These are phyloP conservation scores for Elgaria multicarinata DNA, from an alignment of 2,113 vertebrate genomes.

Conservation along the genomic window DNA sequence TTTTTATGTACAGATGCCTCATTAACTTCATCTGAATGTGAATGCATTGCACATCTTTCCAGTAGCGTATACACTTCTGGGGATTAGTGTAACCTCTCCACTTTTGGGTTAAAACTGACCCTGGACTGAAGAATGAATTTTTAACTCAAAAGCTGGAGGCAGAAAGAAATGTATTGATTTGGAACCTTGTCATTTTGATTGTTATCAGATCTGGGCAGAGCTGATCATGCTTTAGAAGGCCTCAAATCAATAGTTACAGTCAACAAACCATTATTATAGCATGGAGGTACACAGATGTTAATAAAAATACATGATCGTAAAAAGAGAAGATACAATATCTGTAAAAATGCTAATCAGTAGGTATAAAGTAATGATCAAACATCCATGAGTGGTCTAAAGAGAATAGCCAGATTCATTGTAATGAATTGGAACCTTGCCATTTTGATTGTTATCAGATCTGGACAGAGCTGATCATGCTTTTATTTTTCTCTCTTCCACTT, in stretches of 20 bases:
- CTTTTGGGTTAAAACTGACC: neutral
- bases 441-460: neutral
- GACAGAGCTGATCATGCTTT: neutral
- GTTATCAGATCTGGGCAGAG: neutral
- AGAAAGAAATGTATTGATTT: neutral
- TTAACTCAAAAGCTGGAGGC: neutral
- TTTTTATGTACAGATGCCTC: neutral
- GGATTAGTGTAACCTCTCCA: neutral
- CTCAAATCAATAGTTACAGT: no score
- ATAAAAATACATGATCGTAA: no score
- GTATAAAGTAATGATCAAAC: no score
- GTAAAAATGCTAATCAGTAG: no score
- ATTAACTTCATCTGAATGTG: neutral
- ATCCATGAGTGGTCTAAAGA: no score
- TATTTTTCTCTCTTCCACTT: neutral
- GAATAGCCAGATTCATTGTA: no score
- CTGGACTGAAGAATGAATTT: neutral
- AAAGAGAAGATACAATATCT: no score
- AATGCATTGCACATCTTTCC: neutral
- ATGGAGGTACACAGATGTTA: no score
- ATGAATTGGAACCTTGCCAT: neutral
- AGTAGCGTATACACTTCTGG: neutral
- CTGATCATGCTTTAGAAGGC: no score
- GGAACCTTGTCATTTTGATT: neutral
- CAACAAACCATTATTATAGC: no score